Evolutionary conservation across 2,113 vertebrate species (phyloP).

Genomic region (Regulus satrapa): DNA sequence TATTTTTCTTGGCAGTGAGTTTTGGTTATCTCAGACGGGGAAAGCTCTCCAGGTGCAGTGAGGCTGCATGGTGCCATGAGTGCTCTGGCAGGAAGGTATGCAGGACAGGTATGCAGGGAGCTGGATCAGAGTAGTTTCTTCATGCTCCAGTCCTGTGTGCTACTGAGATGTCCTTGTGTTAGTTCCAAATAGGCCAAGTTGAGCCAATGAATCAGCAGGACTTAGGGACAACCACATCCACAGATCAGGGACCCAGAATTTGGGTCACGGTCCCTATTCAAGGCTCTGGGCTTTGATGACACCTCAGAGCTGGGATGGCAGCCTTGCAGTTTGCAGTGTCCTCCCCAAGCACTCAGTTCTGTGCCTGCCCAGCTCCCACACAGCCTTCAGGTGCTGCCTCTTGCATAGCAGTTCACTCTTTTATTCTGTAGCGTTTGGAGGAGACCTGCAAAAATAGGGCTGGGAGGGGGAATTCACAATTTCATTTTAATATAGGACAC

Average conservation of each 20-base stretch:
- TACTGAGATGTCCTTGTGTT: background rate
- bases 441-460: background rate
- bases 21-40: constrained; percentile 2
- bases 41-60: constrained; percentile 8
- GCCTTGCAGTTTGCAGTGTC: background rate
- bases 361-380: background rate
- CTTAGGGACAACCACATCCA: background rate
- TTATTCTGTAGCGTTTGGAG: background rate
- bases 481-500: background rate
- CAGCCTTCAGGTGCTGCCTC: background rate
- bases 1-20: constrained; percentile 19
- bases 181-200: background rate
- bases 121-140: background rate
- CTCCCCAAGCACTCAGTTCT: background rate
- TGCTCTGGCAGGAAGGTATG: background rate
- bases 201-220: background rate
- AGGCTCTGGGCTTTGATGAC: background rate
- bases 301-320: background rate
- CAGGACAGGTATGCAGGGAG: background rate
- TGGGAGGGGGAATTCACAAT: fast-evolving
- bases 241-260: background rate
- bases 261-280: background rate
- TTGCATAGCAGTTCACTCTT: background rate
- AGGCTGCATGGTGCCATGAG: background rate
- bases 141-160: background rate